phyloP scores from a whole-genome alignment of 2,888 invertebrate genomes.

The Philonicus albiceps region DNA sequence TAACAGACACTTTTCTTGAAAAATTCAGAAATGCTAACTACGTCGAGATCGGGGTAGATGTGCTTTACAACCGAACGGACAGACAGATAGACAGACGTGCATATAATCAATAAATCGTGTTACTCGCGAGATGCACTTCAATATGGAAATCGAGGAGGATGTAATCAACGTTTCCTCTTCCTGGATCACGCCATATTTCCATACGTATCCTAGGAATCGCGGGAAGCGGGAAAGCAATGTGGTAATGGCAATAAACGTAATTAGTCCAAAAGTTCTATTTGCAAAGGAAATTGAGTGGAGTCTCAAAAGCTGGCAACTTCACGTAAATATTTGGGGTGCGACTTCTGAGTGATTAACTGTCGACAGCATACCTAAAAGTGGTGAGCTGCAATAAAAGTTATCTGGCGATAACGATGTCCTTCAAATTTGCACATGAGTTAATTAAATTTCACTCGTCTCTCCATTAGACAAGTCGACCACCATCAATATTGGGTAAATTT shows the following conservation, averaged over 20 bases:
- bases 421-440: background rate
- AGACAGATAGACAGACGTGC: background rate
- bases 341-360: background rate
- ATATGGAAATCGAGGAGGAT: background rate
- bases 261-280: background rate
- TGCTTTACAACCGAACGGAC: background rate
- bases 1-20: background rate
- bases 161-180: background rate
- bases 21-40: background rate
- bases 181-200: background rate
- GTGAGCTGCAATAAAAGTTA: background rate
- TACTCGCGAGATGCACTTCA: background rate
- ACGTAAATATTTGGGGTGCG: background rate
- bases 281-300: background rate
- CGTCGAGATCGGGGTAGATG: background rate
- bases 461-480: background rate
- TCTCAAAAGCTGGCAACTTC: background rate
- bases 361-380: background rate
- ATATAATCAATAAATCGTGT: background rate
- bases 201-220: background rate
- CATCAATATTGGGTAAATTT: background rate
- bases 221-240: background rate
- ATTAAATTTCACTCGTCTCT: background rate
- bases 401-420: background rate
- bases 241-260: background rate